Evolutionary conservation across 30 jellyfish, hydroid and myxozoan genomes (phyloP), one percentile per base, ranked within the genome.

Genomic region (Aurelia aurita): DNA sequence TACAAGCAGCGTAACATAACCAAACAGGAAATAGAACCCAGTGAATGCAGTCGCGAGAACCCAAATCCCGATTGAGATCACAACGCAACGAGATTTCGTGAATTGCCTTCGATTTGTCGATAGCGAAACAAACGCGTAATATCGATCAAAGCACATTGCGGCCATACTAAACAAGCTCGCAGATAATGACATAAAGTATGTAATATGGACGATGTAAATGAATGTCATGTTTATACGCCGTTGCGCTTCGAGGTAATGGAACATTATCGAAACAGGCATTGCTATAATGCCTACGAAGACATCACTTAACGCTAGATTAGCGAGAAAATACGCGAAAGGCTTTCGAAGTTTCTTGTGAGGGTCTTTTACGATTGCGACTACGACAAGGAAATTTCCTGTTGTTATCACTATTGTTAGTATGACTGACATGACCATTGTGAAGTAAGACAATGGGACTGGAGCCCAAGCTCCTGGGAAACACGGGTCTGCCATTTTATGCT

Each of bases 91-190:
- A 20, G 74, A 18, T 29, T 69, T 31, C 66, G 85, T 92, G 13
- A 86, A 78, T 25, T 60, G 51, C 16, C 89, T 77, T 58, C 74
- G 53, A 32, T 81, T 45, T 59, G 64, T 77, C 10, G 87, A 53
- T 15, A 96, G 84, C 89, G 91, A 79, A 20, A 44, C 67, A 27
- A 92, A 57, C 16, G 96, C 96, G 67, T 25, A 59, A 61, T 92
- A 92, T 14, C 98, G 89, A 74, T 92, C 98, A 29, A 92, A 58
- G 64, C 98, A 92, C 80, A 92, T 70, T 3, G 97, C 96, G 15
- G 88, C 83, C 76, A 92, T 74, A 47, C 93, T 92, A 25, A 92
- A 76, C 20, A 85, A 57, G 69, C 98, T 92, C 0, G 98, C 98
- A 13, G 93, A 67, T 21, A 85, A 20, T 18, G 98, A 77, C 6